phyloP scores from a whole-genome alignment of 2,797 vertebrate genomes.

The Otolemur crassicaudatus region DNA sequence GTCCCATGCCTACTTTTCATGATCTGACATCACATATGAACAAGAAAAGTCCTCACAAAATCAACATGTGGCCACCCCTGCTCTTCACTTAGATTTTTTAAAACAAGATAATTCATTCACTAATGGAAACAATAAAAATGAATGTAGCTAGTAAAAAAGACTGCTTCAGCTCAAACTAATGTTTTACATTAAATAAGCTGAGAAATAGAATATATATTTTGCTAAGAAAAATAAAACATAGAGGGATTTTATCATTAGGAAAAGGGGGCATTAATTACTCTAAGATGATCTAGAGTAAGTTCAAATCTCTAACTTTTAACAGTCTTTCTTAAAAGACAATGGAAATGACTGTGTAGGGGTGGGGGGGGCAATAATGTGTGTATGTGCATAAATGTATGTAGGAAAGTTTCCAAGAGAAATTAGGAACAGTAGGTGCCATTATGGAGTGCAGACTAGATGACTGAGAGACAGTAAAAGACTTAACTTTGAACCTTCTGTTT shows the following conservation, averaged over 20 bases:
- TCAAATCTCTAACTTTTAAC: slow-evolving; percentile 35
- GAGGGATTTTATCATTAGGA: background rate
- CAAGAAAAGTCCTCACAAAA: too few species aligned
- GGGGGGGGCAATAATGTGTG: too few species aligned
- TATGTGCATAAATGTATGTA: background rate
- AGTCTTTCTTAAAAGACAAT: slow-evolving; percentile 22
- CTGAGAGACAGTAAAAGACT: background rate
- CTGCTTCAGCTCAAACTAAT: slow-evolving; percentile 18
- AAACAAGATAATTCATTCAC: slow-evolving; percentile 13
- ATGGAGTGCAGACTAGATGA: background rate
- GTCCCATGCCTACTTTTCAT: too few species aligned
- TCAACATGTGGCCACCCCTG: too few species aligned
- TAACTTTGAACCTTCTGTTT: slow-evolving; percentile 14
- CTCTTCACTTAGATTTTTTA: background rate
- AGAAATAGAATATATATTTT: slow-evolving; percentile 45
- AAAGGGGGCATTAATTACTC: background rate
- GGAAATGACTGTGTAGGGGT: background rate
- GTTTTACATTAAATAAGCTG: slow-evolving; percentile 44
- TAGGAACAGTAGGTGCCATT: background rate
- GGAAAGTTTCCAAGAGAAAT: background rate
- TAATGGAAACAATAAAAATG: slow-evolving; percentile 26
- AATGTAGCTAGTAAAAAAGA: background rate
- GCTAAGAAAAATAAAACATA: slow-evolving; percentile 51
- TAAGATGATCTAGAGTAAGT: slow-evolving; percentile 8
- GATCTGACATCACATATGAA: too few species aligned